Evolutionary conservation across 2,888 invertebrate genomes (phyloP).

Genomic region (Pristionchus exspectatus): DNA sequence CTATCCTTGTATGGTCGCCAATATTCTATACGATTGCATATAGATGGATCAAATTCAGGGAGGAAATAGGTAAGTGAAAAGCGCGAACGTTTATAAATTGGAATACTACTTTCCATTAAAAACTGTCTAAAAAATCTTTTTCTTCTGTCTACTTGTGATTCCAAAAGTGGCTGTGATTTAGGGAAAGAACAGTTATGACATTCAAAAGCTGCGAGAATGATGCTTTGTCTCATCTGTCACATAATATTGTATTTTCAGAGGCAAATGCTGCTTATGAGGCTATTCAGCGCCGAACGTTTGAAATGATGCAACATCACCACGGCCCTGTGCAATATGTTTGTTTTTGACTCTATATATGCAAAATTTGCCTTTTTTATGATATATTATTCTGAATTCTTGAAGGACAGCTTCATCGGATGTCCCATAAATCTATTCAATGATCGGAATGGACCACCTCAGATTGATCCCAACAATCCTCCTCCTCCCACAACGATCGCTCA

Average conservation of each 20-base stretch:
- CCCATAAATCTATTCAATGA: constrained; percentile 26
- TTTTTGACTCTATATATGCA: not conserved
- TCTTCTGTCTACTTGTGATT: too few relatives aligned
- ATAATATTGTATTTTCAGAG: not conserved
- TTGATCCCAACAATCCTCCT: constrained; percentile 5
- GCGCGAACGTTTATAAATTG: too few relatives aligned
- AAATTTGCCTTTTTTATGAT: not conserved
- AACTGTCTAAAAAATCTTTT: too few relatives aligned
- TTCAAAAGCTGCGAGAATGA: not conserved
- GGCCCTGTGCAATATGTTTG: not conserved
- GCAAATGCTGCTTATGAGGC: not conserved
- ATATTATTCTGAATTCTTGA: not conserved
- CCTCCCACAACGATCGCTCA: constrained; percentile 2
- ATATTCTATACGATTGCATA: not conserved
- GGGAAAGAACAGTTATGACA: not conserved
- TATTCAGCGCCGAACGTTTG: not conserved
- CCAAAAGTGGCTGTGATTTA: not conserved
- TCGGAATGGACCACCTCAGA: constrained; percentile 30
- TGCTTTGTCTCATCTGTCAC: not conserved
- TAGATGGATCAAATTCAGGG: constrained; percentile 41
- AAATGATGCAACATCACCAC: not conserved
- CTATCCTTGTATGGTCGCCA: not conserved
- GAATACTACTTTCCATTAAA: too few relatives aligned
- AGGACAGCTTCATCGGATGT: constrained; percentile 42
- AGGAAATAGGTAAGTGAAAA: not conserved